Evolutionary conservation across 2,888 invertebrate species (phyloP), one percentile per base, ranked within the genome.

Genomic region (Xanthia icteritia): DNA sequence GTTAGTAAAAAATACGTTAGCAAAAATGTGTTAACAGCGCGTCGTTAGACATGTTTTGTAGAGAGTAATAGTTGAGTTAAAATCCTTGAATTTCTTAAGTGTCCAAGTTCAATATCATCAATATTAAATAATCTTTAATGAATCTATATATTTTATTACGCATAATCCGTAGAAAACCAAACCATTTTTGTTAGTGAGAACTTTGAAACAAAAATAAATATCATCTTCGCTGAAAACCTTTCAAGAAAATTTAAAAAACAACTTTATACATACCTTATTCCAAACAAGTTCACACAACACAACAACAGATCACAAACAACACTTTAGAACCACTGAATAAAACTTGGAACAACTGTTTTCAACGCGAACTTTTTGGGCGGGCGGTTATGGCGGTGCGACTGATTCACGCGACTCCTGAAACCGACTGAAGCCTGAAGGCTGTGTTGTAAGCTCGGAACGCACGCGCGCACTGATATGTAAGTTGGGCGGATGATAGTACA

Each of bases 401-500:
- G 58, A 65, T 71, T 76, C 76, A 27, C 77, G 51, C 83, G 81
- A 66, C 71, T 58, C 76, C 84, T 82, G 76, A 76, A 74, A 77
- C 79, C 77, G 69, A 88, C 87, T 88, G 88, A 81, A 88, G 86
- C 76, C 67, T 86, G 67, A 78, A 88, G 83, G 85, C 71, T 82
- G 39, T 81, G 61, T n/a, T 61, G 64, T 58, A 69, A 72, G 81
- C 68, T 65, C 13, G 31, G n/a, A 72, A 81, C 84, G 84, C 86
- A 88, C 88, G 77, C 80, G 87, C 87, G 86, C 87, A 88, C 75
- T 74, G 13, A n/a, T 39, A 69, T 36, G 54, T 42, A 67, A 58
- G 56, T 71, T 75, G 20, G 27, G 31, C 13, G 27, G 67, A 68
- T 66, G 11, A n/a, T 70, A 61, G n/a, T 23, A 4, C 15, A 15